phyloP scores from a whole-genome alignment of 1,140 invertebrate genomes.

The Polypedilum vanderplanki region DNA sequence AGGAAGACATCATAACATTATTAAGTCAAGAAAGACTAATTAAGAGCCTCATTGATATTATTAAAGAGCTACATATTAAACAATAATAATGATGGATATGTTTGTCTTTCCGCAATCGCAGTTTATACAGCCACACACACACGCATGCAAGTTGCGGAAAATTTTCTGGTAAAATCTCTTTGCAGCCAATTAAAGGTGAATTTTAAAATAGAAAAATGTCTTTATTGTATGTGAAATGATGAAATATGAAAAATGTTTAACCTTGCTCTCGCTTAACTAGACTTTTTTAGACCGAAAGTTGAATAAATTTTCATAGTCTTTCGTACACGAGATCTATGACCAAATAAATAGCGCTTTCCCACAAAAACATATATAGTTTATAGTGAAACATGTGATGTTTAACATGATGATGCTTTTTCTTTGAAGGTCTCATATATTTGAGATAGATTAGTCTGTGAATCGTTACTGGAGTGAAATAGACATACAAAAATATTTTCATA shows the following conservation, averaged over 20 bases:
- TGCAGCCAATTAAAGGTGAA: constrained; percentile 9
- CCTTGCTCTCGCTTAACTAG: neutral
- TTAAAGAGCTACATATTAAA: neutral
- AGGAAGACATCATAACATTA: constrained; percentile 20
- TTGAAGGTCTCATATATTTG: neutral
- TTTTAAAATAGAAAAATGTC: constrained; percentile 23
- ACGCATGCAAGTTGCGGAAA: neutral
- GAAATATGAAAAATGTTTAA: constrained; percentile 19
- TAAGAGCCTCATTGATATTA: too few species aligned
- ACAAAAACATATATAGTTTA: neutral
- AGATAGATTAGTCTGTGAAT: neutral
- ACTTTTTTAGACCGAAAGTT: constrained; percentile 20
- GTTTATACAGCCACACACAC: too few species aligned
- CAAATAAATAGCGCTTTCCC: neutral
- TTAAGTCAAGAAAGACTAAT: neutral
- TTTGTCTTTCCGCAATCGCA: constrained; percentile 20
- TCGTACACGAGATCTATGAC: neutral
- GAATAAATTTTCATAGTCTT: constrained; percentile 16
- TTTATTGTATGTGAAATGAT: constrained; percentile 24
- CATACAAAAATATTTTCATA: neutral
- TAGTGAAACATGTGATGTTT: neutral
- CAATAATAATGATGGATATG: constrained; percentile 19
- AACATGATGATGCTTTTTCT: neutral
- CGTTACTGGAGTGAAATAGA: too few species aligned
- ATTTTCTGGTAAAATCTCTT: neutral